Evolutionary conservation across 1,140 invertebrate species (phyloP), one percentile per base, ranked within the genome.

Genomic region (Adelges cooleyi): DNA sequence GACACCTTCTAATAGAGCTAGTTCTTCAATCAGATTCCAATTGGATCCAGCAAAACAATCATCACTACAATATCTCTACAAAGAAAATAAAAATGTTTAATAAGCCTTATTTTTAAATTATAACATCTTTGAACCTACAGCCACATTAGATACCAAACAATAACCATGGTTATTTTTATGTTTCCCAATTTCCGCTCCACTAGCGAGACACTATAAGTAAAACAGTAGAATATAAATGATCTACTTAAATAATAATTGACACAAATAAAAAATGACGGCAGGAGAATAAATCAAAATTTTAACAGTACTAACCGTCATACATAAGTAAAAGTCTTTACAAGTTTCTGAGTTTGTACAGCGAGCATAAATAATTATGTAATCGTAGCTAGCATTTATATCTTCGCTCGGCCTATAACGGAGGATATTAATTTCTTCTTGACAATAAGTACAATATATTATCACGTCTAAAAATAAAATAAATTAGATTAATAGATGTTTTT

Each of bases 171-270:
- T n/a, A 17, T 29, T 52, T 29, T 52, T 52, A 18, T 52, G 50
- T 29, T 29, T 25, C 18, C 50, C 50, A 52, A 52, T 52, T 29
- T 52, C 50, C n/a, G 50, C 50, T 25, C 50, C 50, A 52, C 50
- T 52, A 11, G 23, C 27, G 15, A 52, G 29, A 52, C 50, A 52
- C 50, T 52, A 17, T 9, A 52, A 29, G 0, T 33, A 11, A 6
- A 33, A 5, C 5, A 5, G 11, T 33, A 33, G 5, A 33, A 33
- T 6, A 11, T 33, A 33, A 33, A 33, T 33, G n/a, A n/a, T n/a
- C 11, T 33, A 6, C 11, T 33, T 33, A 11, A 33, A 33, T 33
- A 33, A 33, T 33, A 33, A 11, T 33, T 33, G 11, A 33, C 29
- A 33, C n/a, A 33, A 33, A 33, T 33, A 33, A 33, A n/a, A 5